Conservation (phyloP, 1,140 invertebrate genomes). For the Dinoponera quadriceps region DNA sequence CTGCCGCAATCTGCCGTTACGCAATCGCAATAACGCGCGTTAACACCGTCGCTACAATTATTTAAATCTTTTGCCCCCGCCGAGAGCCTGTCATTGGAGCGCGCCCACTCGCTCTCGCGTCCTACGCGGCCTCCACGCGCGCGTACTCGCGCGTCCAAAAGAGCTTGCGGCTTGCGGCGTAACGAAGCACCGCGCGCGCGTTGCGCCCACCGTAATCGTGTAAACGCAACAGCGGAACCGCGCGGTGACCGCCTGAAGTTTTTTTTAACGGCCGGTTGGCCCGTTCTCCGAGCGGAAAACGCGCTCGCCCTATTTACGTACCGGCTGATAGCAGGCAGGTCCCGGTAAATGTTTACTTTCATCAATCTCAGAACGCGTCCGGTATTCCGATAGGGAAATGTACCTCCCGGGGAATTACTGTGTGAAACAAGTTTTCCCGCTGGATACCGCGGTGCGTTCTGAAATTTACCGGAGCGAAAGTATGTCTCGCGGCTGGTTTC, state of each 20-base stretch:
- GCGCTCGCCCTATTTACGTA: too few relatives aligned
- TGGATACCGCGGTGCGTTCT: too few relatives aligned
- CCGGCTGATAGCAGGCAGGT: too few relatives aligned
- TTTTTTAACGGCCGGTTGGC: neutral
- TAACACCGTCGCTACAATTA: slow-evolving; percentile 32
- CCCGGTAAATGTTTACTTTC: too few relatives aligned
- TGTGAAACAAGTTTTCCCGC: too few relatives aligned
- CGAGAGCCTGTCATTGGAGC: slow-evolving; percentile 2
- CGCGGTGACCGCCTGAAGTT: neutral
- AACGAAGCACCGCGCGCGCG: neutral
- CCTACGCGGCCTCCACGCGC: neutral
- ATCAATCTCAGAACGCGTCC: too few relatives aligned
- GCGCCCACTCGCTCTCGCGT: neutral
- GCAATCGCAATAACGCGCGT: slow-evolving; percentile 21
- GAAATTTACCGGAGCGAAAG: too few relatives aligned
- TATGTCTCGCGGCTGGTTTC: too few relatives aligned
- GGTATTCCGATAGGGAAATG: too few relatives aligned
- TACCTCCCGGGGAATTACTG: too few relatives aligned
- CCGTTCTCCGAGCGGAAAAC: neutral
- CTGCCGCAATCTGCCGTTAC: slow-evolving; percentile 26
- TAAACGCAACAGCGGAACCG: neutral
- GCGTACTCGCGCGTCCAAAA: slow-evolving; percentile 16
- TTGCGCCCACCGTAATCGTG: neutral
- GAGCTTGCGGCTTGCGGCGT: neutral
- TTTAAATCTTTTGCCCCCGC: slow-evolving; percentile 33